Evolutionary conservation across 2,113 vertebrate species (phyloP).

Genomic region (Ptilorrhoa leucosticta): DNA sequence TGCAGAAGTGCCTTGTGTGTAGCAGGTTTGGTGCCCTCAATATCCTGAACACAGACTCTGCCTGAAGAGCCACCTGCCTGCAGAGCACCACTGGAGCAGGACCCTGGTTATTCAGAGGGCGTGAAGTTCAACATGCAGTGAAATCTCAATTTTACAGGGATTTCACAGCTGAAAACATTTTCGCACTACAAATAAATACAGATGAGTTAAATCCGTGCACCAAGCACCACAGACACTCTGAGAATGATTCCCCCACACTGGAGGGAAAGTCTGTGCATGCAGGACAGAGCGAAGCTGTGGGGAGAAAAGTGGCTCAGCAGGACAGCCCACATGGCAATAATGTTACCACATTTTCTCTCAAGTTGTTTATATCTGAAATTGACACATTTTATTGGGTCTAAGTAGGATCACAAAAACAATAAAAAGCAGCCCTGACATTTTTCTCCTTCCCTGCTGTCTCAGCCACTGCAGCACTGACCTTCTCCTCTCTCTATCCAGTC

Average conservation of each 20-base stretch:
- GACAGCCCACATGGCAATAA: not conserved
- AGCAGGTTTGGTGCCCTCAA: not conserved
- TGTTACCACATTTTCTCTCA: not conserved
- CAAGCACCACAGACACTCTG: not conserved
- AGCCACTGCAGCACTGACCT: conserved; percentile 8
- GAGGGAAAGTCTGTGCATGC: not conserved
- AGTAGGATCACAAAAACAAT: conserved; percentile 50
- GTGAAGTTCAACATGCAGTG: not conserved
- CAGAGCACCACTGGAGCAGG: not conserved
- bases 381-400: conserved; percentile 51
- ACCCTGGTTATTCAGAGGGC: not conserved
- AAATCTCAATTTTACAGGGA: conserved; percentile 40
- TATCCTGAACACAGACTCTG: not conserved
- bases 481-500: not conserved
- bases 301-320: not conserved
- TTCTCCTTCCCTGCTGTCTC: conserved; percentile 41
- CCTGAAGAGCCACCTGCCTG: not conserved
- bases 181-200: not conserved
- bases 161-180: conserved; percentile 36
- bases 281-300: not conserved
- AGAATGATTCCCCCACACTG: not conserved
- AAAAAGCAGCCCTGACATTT: conserved; percentile 45
- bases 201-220: not conserved
- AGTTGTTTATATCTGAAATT: conserved; percentile 37
- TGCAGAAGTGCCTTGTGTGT: not conserved